Percentiles rank a stretch among this genome's conserved stretches.
phyloP scores from a whole-genome alignment of 1,140 invertebrate genomes.

The Oreohelix idahoensis region DNA sequence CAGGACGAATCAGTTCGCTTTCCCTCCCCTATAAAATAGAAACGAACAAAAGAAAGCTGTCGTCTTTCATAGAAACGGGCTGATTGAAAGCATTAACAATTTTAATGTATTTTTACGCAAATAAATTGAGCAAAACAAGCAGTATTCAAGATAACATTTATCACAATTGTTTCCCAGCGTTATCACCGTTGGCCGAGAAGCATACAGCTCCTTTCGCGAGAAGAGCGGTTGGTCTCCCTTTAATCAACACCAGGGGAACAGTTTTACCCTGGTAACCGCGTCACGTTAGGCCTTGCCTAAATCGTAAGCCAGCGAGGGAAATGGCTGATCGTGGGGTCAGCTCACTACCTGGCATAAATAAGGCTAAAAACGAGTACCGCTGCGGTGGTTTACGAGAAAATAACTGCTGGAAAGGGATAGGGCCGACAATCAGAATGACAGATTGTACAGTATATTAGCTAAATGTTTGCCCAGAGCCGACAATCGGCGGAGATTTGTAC shows the following conservation, averaged over 20 bases:
- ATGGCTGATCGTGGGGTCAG: background rate
- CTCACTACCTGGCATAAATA: conserved; percentile 11
- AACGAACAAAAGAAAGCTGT: background rate
- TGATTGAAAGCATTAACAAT: background rate
- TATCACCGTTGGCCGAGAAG: background rate
- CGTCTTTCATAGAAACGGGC: background rate
- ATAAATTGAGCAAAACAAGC: conserved; percentile 7
- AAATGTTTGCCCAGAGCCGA: conserved; percentile 8
- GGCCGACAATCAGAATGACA: background rate
- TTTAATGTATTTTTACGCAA: conserved; percentile 4
- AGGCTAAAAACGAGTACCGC: background rate
- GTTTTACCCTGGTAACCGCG: background rate
- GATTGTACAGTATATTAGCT: conserved; percentile 17
- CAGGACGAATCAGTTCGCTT: background rate
- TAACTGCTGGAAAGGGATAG: background rate
- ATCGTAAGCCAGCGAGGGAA: background rate
- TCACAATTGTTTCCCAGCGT: background rate
- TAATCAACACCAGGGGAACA: background rate
- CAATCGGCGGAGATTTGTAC: conserved; percentile 7
- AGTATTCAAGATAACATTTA: conserved; percentile 8
- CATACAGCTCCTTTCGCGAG: background rate
- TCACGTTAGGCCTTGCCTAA: background rate
- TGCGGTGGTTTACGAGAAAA: conserved; percentile 2
- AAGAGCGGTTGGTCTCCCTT: background rate
- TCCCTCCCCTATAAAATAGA: background rate